phyloP scores from a whole-genome alignment of 2,797 vertebrate genomes.

The Neosilurus hyrtlii region DNA sequence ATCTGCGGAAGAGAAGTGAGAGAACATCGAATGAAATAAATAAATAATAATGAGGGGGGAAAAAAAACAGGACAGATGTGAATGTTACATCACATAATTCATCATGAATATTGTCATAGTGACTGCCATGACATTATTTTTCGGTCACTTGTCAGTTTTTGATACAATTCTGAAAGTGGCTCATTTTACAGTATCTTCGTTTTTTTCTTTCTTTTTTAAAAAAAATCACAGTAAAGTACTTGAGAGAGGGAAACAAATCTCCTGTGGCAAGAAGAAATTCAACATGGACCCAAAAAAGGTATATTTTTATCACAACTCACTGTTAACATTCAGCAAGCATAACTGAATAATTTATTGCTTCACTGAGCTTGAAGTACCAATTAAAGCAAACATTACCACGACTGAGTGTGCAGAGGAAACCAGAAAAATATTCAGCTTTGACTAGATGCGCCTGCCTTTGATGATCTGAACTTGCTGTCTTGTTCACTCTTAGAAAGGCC shows the following conservation, averaged over 20 bases:
- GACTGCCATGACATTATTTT: not conserved
- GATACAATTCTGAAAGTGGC: not conserved
- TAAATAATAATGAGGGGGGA: too few relatives aligned
- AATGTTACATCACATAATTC: not conserved
- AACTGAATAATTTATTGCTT: not conserved
- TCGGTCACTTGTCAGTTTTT: not conserved
- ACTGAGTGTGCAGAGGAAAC: not conserved
- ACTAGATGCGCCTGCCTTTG: not conserved
- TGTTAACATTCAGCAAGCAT: not conserved
- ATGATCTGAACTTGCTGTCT: not conserved
- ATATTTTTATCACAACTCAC: not conserved
- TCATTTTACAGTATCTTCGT: not conserved
- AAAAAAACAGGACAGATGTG: not conserved
- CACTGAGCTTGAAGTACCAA: not conserved
- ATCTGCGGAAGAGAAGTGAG: conserved; percentile 73
- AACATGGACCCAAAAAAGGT: conserved; percentile 93
- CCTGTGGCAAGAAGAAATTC: conserved; percentile 86
- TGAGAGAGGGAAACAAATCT: conserved; percentile 78
- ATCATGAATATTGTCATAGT: not conserved
- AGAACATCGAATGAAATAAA: not conserved
- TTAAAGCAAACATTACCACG: not conserved
- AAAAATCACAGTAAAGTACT: conserved; percentile 69
- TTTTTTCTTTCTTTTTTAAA: conserved; percentile 37
- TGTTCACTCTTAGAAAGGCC: not conserved
- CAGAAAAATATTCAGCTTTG: not conserved